phyloP scores from a whole-genome alignment of 2,888 invertebrate genomes.

The Phaedon cochleariae region DNA sequence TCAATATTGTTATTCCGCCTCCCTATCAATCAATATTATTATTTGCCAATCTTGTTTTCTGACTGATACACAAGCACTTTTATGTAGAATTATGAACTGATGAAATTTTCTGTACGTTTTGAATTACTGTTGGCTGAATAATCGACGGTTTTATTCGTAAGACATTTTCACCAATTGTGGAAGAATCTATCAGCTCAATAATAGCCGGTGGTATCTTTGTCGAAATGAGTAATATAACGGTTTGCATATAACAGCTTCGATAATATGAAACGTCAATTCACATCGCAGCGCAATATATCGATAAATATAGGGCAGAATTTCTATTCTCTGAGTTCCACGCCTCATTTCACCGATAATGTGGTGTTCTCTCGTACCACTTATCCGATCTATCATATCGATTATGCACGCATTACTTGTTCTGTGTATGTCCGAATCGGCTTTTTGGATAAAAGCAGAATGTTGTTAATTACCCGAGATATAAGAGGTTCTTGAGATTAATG shows the following conservation, averaged over 20 bases:
- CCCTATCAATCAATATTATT: no score
- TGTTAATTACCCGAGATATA: background rate
- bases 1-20: no score
- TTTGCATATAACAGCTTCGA: background rate
- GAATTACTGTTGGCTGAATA: no score
- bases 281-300: background rate
- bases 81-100: no score
- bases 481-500: background rate
- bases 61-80: no score
- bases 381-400: constrained; percentile 23
- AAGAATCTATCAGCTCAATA: no score
- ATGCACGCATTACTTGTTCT: background rate
- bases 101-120: no score
- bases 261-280: background rate
- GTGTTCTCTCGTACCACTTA: constrained; percentile 11
- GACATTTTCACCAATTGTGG: no score
- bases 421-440: background rate
- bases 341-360: constrained; percentile 20
- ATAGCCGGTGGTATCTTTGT: no score
- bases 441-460: background rate
- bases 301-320: background rate
- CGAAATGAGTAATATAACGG: no score
- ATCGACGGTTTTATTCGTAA: no score
- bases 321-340: constrained; percentile 4
- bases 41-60: no score